Percentiles rank a stretch among this genome's conserved stretches.
Evolutionary conservation across 53 echinoderm and acorn worm species (phyloP).

Genomic region (Zoroaster sp.): DNA sequence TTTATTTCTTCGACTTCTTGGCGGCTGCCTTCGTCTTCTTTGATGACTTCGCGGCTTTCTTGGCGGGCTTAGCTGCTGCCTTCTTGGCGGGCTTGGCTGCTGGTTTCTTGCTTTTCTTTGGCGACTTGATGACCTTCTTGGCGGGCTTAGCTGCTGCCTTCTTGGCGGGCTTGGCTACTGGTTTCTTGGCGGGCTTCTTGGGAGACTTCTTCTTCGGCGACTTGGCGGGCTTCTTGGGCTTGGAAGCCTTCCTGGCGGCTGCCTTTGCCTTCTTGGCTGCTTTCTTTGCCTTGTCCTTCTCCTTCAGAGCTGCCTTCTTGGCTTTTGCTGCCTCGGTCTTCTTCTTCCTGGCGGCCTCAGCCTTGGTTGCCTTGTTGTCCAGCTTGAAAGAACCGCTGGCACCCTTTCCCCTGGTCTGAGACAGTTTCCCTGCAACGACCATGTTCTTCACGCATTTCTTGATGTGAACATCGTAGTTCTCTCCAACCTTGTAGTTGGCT

Average conservation of each 20-base stretch:
- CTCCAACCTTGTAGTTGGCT: slow-evolving; percentile 50
- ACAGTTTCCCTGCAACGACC: background rate
- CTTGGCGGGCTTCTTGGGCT: slow-evolving; percentile 24
- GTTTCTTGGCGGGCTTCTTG: slow-evolving; percentile 17
- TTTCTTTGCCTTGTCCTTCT: slow-evolving; percentile 5
- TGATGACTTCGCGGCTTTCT: background rate
- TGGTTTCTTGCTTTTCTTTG: slow-evolving; percentile 1
- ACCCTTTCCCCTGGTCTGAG: slow-evolving; percentile 19
- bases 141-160: slow-evolving; percentile 16
- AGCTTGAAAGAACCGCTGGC: slow-evolving; percentile 52
- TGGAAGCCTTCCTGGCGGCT: slow-evolving; percentile 2
- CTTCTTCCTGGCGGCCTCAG: slow-evolving; percentile 24
- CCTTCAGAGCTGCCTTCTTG: slow-evolving; percentile 15
- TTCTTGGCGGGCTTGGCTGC: background rate
- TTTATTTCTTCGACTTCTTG: slow-evolving; percentile 4
- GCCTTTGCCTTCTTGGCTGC: slow-evolving; percentile 1
- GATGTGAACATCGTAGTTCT: background rate
- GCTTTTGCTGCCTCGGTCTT: background rate
- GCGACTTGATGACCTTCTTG: slow-evolving; percentile 16
- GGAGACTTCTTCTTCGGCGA: background rate
- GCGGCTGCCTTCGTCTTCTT: background rate
- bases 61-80: background rate
- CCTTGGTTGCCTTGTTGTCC: slow-evolving; percentile 9
- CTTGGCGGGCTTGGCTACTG: slow-evolving; percentile 24
- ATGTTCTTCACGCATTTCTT: slow-evolving; percentile 5